phyloP scores from a whole-genome alignment of 2,113 vertebrate genomes.

The Halichoeres trimaculatus region DNA sequence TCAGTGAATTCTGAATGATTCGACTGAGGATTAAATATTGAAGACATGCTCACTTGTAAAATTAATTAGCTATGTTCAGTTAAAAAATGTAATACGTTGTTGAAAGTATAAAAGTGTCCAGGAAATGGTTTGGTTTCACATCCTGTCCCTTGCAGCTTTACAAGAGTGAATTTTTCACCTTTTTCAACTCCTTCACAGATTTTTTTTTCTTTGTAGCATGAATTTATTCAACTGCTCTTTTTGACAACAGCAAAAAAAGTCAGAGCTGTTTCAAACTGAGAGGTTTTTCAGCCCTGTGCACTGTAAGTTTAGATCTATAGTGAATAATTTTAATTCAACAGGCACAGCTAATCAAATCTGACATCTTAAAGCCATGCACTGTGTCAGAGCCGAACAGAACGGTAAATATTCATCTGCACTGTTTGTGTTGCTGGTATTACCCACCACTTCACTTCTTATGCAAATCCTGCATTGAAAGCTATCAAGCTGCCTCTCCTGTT shows the following conservation, averaged over 20 bases:
- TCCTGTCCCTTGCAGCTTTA: constrained; percentile 3
- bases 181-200: neutral
- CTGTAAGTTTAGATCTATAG: constrained; percentile 58
- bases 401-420: constrained; percentile 18
- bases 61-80: neutral
- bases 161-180: neutral
- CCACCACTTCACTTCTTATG: constrained; percentile 30
- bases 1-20: constrained; percentile 5
- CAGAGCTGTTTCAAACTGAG: constrained; percentile 44
- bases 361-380: constrained; percentile 48
- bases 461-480: neutral
- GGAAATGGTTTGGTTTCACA: neutral
- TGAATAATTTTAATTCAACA: constrained; percentile 68
- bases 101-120: neutral
- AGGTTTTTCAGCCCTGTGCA: constrained; percentile 54
- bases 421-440: constrained; percentile 37
- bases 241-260: constrained; percentile 45
- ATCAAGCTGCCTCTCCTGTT: constrained; percentile 4
- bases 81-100: neutral
- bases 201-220: constrained; percentile 10
- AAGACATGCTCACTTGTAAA: neutral
- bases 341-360: constrained; percentile 61
- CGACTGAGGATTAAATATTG: constrained; percentile 7
- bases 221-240: constrained; percentile 48
- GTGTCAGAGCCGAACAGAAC: constrained; percentile 30